Percentiles rank a stretch among this genome's conserved stretches.
Evolutionary conservation across 2,113 vertebrate species (phyloP).

Genomic region (Scomber japonicus): DNA sequence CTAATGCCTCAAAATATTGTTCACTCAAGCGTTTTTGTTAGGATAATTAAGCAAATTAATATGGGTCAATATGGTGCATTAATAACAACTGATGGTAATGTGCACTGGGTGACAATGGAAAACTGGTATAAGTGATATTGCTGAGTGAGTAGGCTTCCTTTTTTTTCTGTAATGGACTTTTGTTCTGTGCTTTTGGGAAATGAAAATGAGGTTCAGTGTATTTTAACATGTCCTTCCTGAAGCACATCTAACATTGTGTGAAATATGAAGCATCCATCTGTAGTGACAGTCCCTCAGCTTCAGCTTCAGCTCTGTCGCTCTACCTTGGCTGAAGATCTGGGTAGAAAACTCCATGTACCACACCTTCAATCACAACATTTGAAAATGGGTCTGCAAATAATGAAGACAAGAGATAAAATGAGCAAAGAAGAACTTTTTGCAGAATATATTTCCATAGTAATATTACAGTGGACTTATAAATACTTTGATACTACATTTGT

Average conservation of each 20-base stretch:
- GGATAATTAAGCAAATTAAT: background rate
- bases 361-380: constrained; percentile 86
- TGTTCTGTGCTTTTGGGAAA: constrained; percentile 17
- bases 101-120: background rate
- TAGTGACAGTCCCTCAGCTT: background rate
- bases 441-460: too few relatives aligned
- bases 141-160: background rate
- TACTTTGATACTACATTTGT: too few relatives aligned
- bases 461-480: background rate
- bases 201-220: constrained; percentile 46
- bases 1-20: background rate
- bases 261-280: constrained; percentile 11
- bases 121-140: constrained; percentile 12
- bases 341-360: constrained; percentile 86
- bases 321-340: constrained; percentile 85
- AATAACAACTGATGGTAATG: background rate
- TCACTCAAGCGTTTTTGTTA: background rate
- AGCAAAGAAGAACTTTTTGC: too few relatives aligned
- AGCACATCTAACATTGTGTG: constrained; percentile 40
- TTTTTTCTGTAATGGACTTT: constrained; percentile 3
- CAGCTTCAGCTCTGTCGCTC: constrained; percentile 40
- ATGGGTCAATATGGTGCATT: background rate
- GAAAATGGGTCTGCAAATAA: constrained; percentile 78
- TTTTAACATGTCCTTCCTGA: constrained; percentile 13
- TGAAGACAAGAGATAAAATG: background rate